phyloP scores from a whole-genome alignment of 1,140 invertebrate species.

The Euglossa dilemma region DNA sequence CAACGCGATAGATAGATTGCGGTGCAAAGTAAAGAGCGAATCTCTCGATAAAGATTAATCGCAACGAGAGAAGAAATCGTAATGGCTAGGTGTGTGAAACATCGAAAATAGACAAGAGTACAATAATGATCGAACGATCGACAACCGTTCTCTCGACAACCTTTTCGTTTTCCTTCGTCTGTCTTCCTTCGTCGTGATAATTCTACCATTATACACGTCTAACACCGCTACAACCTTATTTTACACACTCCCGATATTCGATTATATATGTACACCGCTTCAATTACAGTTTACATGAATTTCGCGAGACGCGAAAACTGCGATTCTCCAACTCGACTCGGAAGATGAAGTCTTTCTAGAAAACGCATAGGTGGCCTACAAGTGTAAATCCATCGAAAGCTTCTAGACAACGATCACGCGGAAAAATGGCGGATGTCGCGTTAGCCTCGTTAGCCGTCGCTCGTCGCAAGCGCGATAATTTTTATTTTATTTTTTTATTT shows the following conservation, averaged over 20 bases:
- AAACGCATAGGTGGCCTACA: neutral
- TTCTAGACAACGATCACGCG: conserved; percentile 28
- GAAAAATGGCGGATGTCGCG: conserved; percentile 4
- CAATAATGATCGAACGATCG: conserved; percentile 1
- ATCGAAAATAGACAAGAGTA: conserved; percentile 24
- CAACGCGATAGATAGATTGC: conserved; percentile 2
- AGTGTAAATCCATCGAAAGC: conserved; percentile 31
- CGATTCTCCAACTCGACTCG: neutral
- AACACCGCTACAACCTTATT: neutral
- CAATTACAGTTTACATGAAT: neutral
- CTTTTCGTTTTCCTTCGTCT: conserved; percentile 10
- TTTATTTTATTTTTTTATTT: too few species aligned
- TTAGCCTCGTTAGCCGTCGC: neutral
- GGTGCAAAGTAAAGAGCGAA: conserved; percentile 18
- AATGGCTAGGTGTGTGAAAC: conserved; percentile 41
- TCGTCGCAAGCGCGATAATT: neutral
- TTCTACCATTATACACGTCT: conserved; percentile 11
- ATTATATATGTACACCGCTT: conserved; percentile 30
- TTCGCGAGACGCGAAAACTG: conserved; percentile 20
- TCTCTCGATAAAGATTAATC: conserved; percentile 3
- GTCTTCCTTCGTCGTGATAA: neutral
- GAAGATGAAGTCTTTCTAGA: neutral
- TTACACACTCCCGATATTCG: conserved; percentile 27
- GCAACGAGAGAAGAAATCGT: conserved; percentile 22
- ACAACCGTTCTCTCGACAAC: conserved; percentile 38